Evolutionary conservation across 2,113 vertebrate species (phyloP).

Genomic region (Nothocercus julius): DNA sequence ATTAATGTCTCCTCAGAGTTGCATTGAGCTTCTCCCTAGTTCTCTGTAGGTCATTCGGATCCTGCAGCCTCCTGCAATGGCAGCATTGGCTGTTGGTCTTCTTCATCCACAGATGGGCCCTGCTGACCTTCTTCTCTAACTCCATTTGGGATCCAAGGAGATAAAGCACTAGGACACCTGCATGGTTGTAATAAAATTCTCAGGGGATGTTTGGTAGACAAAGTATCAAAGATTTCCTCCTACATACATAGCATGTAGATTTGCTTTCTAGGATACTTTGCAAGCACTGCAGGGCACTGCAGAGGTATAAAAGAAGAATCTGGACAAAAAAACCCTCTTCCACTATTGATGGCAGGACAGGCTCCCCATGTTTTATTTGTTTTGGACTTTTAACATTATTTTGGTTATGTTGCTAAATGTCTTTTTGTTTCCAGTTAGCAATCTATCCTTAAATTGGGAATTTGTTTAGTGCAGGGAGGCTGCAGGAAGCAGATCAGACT

Average conservation of each 20-base stretch:
- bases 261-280: neutral
- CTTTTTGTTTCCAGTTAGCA: neutral
- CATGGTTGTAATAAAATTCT: constrained; percentile 21
- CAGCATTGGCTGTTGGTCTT: neutral
- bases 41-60: constrained; percentile 1
- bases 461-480: neutral
- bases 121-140: neutral
- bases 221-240: neutral
- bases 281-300: neutral
- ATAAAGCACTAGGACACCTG: constrained; percentile 2
- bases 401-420: neutral
- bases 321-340: neutral
- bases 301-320: neutral
- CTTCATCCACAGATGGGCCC: constrained; percentile 52
- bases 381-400: neutral
- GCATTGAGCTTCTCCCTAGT: neutral
- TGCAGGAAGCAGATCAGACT: neutral
- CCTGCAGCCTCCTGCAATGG: rapidly evolving
- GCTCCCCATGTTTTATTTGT: neutral
- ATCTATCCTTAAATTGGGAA: neutral
- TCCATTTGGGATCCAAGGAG: constrained; percentile 1
- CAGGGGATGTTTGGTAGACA: neutral
- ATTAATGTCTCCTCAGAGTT: neutral
- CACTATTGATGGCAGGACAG: neutral
- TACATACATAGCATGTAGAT: neutral